Base-by-base conservation (phyloP, 2,113 vertebrate species). In the Centropus unirufus region DNA sequence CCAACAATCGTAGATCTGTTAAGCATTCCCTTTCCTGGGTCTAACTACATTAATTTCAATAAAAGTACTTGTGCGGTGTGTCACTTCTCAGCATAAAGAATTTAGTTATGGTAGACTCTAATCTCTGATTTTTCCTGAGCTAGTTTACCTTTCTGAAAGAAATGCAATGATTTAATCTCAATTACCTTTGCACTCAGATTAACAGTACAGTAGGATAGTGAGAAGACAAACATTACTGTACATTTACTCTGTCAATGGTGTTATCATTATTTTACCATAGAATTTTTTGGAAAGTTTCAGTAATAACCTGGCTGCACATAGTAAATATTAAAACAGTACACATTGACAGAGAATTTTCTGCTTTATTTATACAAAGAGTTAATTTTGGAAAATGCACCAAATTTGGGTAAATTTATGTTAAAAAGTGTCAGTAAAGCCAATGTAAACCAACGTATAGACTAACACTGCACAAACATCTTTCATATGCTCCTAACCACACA, bases 1-100 rank as follows among this genome's bases (percentile, higher is more conserved):
- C 74, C 85, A 94, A 62, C n/a, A 85, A 68, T 79, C 77, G 85
- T 55, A 59, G 49, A 61, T 81, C 51, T 51, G 58, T 90, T 83
- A 74, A 92, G 59, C 51, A 85, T 72, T 91, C 52, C 62, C 63
- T 83, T 94, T 85, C 67, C 67, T 91, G 30, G 5, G 46, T 67
- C 14, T 59, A 94, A 91, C 84, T 85, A 79, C 75, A 88, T 91
- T 96, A 69, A 91, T 95, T 95, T 88, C 51, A 83, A 90, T 87
- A 89, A 87, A 89, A 86, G 63, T 59, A 91, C 63, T 85, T 94
- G 87, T 79, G 84, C 74, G 92, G 77, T 81, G 74, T 57, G 62
- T 62, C 58, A 77, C 82, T 95, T 91, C 55, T 91, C 81, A 90
- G 87, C 55, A 58, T 73, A 69, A 92, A 94, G 70, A 76, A 80